These are phyloP conservation scores for Drosophila nigromelanica DNA, from an alignment of 1,140 invertebrate species.

Conservation along the genomic window DNA sequence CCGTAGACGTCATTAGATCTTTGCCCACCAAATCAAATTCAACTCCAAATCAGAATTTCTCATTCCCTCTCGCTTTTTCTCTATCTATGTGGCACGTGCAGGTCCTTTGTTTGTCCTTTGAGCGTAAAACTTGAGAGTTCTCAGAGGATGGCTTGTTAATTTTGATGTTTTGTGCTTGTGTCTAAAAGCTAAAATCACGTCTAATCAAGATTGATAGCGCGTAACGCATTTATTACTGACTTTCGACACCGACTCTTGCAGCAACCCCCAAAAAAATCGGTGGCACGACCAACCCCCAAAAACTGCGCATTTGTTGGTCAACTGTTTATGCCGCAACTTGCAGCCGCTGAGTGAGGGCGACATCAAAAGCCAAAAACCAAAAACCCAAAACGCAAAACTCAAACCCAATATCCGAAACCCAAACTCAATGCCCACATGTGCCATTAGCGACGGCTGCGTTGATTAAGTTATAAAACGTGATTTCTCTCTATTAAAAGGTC, in stretches of 20 bases:
- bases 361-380: constrained; percentile 20
- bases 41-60: neutral
- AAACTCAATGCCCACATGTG: constrained; percentile 64
- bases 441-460: constrained; percentile 76
- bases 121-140: constrained; percentile 19
- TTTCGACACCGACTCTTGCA: constrained; percentile 44
- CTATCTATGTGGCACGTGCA: constrained; percentile 51
- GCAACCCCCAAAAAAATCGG: constrained; percentile 10
- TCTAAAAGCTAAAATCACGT: constrained; percentile 70
- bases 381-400: constrained; percentile 12
- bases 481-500: constrained; percentile 47
- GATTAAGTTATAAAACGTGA: constrained; percentile 78
- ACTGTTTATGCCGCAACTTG: constrained; percentile 72
- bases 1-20: constrained; percentile 66
- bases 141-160: constrained; percentile 51
- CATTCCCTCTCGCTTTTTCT: neutral
- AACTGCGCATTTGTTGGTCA: constrained; percentile 72
- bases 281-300: constrained; percentile 30
- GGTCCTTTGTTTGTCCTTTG: constrained; percentile 62
- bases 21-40: neutral
- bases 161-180: constrained; percentile 62
- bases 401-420: constrained; percentile 26
- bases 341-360: constrained; percentile 58
- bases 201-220: constrained; percentile 83
- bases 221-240: constrained; percentile 77